Percentiles rank a stretch among this genome's conserved stretches.
Conservation (phyloP, 2,888 invertebrate genomes). For the Ommatoiulus sabulosus region DNA sequence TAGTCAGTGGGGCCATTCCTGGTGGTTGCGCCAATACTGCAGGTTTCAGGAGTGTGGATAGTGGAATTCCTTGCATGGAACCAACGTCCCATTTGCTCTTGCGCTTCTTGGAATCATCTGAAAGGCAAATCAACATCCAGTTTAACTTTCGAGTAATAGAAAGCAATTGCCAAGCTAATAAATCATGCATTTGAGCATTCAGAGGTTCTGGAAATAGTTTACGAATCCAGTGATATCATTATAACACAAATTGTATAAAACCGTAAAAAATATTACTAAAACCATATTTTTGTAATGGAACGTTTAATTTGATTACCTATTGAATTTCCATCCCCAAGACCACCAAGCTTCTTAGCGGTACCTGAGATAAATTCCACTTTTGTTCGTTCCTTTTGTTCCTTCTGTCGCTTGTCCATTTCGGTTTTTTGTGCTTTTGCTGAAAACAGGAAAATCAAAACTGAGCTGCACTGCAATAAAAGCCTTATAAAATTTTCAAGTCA, state of each 20-base stretch:
- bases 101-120: conserved; percentile 68
- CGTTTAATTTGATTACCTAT: background rate
- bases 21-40: conserved; percentile 66
- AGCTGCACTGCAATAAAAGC: background rate
- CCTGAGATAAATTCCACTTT: conserved; percentile 86
- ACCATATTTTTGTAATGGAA: no score
- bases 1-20: conserved; percentile 77
- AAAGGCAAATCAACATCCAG: background rate
- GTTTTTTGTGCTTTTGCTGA: conserved; percentile 84
- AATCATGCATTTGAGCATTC: no score
- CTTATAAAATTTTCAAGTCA: background rate
- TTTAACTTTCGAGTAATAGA: no score
- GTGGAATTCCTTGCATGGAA: conserved; percentile 57
- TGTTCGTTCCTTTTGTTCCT: conserved; percentile 85
- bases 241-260: no score
- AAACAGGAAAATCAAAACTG: conserved; percentile 56
- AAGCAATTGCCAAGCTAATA: no score
- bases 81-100: conserved; percentile 92
- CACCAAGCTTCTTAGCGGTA: conserved; percentile 66
- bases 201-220: no score
- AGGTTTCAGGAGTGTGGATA: conserved; percentile 61
- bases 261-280: no score
- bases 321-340: conserved; percentile 2
- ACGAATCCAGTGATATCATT: no score
- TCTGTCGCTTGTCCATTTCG: conserved; percentile 93